Percentiles rank a stretch among this genome's conserved stretches.
phyloP scores from a whole-genome alignment of 2,888 invertebrate genomes.

The Octonoba sinensis region DNA sequence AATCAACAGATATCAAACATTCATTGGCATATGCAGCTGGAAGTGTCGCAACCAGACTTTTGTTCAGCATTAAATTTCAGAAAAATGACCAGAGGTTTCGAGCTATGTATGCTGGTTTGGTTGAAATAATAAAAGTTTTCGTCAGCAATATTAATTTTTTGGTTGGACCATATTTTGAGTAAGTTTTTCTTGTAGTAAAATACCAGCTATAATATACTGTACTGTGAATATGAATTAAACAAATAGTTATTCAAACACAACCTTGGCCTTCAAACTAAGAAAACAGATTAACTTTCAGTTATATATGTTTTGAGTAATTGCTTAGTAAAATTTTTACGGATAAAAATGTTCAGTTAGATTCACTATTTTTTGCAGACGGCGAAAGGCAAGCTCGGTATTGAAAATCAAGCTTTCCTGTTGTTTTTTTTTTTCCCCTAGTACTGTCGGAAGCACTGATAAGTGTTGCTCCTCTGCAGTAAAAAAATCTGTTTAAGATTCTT shows the following conservation, averaged over 20 bases:
- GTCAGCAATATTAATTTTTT: neutral
- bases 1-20: slow-evolving; percentile 71
- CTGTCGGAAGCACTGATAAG: no score
- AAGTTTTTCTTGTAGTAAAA: neutral
- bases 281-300: neutral
- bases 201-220: no score
- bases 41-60: slow-evolving; percentile 29
- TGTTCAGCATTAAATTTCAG: slow-evolving; percentile 27
- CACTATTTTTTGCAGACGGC: no score
- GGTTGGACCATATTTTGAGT: slow-evolving; percentile 12
- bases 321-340: neutral
- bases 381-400: no score
- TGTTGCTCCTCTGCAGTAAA: no score
- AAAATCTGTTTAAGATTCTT: no score
- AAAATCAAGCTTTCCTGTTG: no score
- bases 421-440: no score
- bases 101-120: neutral
- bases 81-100: slow-evolving; percentile 6
- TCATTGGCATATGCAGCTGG: slow-evolving; percentile 73
- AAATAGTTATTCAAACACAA: no score
- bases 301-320: neutral
- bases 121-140: neutral
- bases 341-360: no score
- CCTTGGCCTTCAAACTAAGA: neutral
- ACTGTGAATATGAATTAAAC: no score